phyloP scores from a whole-genome alignment of 2,888 invertebrate genomes.

The Drosophila sordidapex region DNA sequence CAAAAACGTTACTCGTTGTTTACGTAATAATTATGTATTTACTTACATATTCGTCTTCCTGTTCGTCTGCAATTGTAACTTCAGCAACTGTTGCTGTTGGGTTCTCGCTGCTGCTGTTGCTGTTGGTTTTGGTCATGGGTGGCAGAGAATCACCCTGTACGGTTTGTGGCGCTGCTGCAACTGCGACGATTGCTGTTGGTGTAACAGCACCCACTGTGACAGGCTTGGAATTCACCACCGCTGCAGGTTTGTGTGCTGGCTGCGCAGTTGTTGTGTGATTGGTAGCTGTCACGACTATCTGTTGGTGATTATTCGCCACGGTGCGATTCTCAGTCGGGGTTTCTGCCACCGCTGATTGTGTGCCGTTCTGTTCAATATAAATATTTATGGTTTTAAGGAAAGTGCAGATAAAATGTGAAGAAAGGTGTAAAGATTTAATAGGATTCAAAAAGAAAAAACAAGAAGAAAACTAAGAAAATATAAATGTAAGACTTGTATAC shows the following conservation, averaged over 20 bases:
- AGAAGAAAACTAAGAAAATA: background rate
- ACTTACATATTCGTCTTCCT: slow-evolving; percentile 89
- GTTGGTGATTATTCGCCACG: slow-evolving; percentile 61
- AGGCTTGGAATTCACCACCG: slow-evolving; percentile 61
- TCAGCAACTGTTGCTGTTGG: slow-evolving; percentile 46
- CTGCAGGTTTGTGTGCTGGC: slow-evolving; percentile 59
- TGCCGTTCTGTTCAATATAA: slow-evolving; percentile 57
- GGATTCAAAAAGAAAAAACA: slow-evolving; percentile 1
- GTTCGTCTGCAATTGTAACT: slow-evolving; percentile 88
- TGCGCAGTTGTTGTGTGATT: slow-evolving; percentile 39
- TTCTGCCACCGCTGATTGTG: slow-evolving; percentile 64
- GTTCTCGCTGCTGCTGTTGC: slow-evolving; percentile 28
- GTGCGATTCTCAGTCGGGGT: slow-evolving; percentile 60
- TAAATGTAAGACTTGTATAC: background rate
- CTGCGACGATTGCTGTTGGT: slow-evolving; percentile 62
- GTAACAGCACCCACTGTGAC: slow-evolving; percentile 41
- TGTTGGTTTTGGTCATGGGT: slow-evolving; percentile 19
- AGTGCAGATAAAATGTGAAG: slow-evolving; percentile 2
- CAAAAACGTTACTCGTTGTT: background rate
- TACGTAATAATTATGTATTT: background rate
- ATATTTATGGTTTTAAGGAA: background rate
- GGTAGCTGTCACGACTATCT: slow-evolving; percentile 56
- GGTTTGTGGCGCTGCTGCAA: slow-evolving; percentile 55
- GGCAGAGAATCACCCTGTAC: slow-evolving; percentile 63
- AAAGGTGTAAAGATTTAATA: slow-evolving; percentile 19